phyloP scores from a whole-genome alignment of 2,113 vertebrate species.

The Bubo bubo region DNA sequence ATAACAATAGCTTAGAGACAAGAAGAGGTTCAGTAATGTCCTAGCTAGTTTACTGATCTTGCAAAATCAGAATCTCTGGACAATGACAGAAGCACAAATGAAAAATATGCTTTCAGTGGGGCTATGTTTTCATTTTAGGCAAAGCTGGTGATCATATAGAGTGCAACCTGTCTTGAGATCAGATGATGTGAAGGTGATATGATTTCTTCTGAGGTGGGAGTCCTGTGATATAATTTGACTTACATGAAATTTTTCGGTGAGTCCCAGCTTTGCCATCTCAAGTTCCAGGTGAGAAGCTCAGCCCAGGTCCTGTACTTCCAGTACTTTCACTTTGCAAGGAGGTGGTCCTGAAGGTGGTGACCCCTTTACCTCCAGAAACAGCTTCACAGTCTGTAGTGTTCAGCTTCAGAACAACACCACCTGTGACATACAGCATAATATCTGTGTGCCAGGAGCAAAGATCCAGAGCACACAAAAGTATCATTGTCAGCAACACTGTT shows the following conservation, averaged over 20 bases:
- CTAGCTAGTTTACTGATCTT: neutral
- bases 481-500: neutral
- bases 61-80: neutral
- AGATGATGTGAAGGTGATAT: neutral
- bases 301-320: neutral
- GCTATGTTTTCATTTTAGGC: neutral
- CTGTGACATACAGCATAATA: neutral
- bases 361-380: neutral
- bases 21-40: neutral
- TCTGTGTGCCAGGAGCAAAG: neutral
- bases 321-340: neutral
- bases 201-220: neutral
- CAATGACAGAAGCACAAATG: neutral
- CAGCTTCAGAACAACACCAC: neutral
- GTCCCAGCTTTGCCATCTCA: neutral
- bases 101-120: neutral
- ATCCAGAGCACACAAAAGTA: neutral
- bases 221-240: neutral
- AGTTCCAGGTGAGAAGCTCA: neutral
- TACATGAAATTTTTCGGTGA: neutral
- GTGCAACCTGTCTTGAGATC: neutral
- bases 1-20: neutral
- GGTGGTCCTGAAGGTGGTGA: neutral
- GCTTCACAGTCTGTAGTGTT: neutral
- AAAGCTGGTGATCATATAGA: neutral